A percentile compares a stretch with the other conserved stretches of the same genome.
phyloP scores from a whole-genome alignment of 2,797 vertebrate species.

The Pipistrellus pipistrellus region DNA sequence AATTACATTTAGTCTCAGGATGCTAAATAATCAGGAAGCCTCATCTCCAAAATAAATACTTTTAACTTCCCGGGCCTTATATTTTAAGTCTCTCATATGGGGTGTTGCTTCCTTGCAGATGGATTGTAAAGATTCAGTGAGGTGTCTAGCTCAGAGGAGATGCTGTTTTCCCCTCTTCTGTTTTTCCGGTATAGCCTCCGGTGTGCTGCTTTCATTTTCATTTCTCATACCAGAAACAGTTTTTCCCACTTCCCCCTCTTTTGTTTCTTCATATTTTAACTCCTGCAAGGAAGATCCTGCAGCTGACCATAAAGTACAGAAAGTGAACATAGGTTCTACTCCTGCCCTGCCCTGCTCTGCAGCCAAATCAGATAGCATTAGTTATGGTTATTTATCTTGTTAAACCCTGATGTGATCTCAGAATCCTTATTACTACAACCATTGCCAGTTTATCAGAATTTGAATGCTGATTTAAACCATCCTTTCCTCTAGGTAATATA shows the following conservation, averaged over 20 bases:
- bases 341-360: neutral
- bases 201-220: neutral
- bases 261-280: neutral
- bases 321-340: neutral
- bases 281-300: neutral
- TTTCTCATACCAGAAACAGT: neutral
- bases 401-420: neutral
- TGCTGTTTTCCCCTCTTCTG: neutral
- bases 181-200: neutral
- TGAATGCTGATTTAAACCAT: neutral
- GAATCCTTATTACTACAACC: neutral
- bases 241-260: neutral
- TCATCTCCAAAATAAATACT: neutral
- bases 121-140: neutral
- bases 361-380: neutral
- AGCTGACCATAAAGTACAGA: neutral
- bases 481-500: neutral
- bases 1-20: neutral
- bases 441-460: slow-evolving; percentile 4
- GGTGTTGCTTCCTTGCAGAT: neutral
- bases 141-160: neutral
- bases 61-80: neutral
- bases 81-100: neutral
- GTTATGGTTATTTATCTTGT: neutral
- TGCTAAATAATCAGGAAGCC: slow-evolving; percentile 21